Evolutionary conservation across 2,888 invertebrate species (phyloP).

Genomic region (Cacoxenus indagator): DNA sequence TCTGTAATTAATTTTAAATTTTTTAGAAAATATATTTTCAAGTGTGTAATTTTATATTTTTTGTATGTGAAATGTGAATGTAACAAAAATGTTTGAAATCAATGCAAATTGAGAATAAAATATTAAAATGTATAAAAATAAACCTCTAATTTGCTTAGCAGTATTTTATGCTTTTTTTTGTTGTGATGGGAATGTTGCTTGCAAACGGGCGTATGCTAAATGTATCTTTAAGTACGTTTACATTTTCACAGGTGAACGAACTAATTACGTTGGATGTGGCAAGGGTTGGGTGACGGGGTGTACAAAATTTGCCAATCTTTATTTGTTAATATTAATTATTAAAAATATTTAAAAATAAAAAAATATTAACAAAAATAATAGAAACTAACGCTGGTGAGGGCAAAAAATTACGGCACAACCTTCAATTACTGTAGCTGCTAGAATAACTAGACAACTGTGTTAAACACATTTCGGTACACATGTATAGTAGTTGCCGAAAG

Average conservation of each 20-base stretch:
- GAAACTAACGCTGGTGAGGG: not conserved
- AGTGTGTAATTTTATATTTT: slow-evolving; percentile 17
- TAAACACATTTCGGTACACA: not conserved
- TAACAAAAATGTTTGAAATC: slow-evolving; percentile 23
- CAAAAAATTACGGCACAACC: not conserved
- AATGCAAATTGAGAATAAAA: slow-evolving; percentile 23
- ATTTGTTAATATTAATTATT: too few relatives aligned
- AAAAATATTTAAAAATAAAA: not conserved
- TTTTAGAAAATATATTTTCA: not conserved
- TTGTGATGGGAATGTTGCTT: slow-evolving; percentile 18
- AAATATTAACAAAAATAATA: not conserved
- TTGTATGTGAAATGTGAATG: not conserved
- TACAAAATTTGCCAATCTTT: too few relatives aligned
- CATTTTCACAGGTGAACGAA: not conserved
- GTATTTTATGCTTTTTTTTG: slow-evolving; percentile 56
- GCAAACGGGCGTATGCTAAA: not conserved
- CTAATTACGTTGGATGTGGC: not conserved
- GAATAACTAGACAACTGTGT: not conserved
- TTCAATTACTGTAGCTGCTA: slow-evolving; percentile 10
- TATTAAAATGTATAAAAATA: slow-evolving; percentile 24
- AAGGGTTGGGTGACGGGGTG: not conserved
- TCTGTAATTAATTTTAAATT: slow-evolving; percentile 44
- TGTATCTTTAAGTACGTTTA: not conserved
- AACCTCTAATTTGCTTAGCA: slow-evolving; percentile 31
- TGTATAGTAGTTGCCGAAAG: not conserved